Conservation (phyloP, 2,888 invertebrate genomes). For the Autographa gamma region DNA sequence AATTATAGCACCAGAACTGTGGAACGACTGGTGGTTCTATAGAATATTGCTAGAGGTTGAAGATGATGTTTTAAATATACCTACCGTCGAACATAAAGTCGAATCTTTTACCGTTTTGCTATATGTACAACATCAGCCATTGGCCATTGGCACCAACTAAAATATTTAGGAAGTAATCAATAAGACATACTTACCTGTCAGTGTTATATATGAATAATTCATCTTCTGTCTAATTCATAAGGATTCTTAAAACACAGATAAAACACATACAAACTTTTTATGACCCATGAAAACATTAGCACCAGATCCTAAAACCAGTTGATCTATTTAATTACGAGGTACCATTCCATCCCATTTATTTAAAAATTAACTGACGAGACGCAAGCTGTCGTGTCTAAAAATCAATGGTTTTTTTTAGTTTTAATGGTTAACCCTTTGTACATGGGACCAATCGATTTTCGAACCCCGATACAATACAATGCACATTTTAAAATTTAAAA, state of each 20-base stretch:
- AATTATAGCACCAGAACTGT: too few relatives aligned
- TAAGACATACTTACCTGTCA: too few relatives aligned
- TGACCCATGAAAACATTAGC: not conserved
- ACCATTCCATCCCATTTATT: conserved; percentile 61
- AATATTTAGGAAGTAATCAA: too few relatives aligned
- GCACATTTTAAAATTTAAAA: conserved; percentile 89
- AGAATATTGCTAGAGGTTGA: too few relatives aligned
- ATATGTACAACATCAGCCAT: too few relatives aligned
- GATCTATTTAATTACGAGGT: conserved; percentile 56
- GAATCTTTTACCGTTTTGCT: too few relatives aligned
- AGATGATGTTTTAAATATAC: too few relatives aligned
- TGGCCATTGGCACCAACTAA: too few relatives aligned
- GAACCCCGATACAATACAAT: conserved; percentile 87
- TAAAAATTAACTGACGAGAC: conserved; percentile 61
- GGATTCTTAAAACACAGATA: not conserved
- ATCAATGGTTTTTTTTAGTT: conserved; percentile 84
- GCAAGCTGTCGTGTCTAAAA: conserved; percentile 83
- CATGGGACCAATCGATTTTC: conserved; percentile 86
- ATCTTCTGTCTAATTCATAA: not conserved
- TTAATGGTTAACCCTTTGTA: conserved; percentile 87
- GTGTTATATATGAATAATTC: too few relatives aligned
- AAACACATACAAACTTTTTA: not conserved
- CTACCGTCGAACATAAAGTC: too few relatives aligned
- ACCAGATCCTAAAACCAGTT: conserved; percentile 13
- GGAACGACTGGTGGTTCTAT: too few relatives aligned